phyloP scores from a whole-genome alignment of 2,888 invertebrate genomes.

The Drosophila colorata region DNA sequence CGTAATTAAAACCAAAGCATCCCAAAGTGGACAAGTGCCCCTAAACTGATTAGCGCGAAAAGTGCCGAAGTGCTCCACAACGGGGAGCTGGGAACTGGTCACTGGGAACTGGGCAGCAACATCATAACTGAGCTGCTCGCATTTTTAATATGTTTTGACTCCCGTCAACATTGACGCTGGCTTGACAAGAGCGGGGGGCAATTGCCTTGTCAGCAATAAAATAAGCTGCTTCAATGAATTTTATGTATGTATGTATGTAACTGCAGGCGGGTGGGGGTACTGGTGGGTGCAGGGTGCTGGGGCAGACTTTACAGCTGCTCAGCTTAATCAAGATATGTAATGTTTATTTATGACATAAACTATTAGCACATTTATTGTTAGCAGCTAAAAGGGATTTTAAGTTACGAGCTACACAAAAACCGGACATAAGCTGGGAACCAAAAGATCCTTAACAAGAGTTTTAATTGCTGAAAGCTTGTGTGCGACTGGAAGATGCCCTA shows the following conservation, averaged over 20 bases:
- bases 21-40: slow-evolving; percentile 76
- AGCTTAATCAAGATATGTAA: background rate
- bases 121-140: slow-evolving; percentile 24
- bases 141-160: slow-evolving; percentile 39
- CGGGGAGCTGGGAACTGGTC: too few relatives aligned
- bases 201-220: slow-evolving; percentile 18
- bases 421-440: too few relatives aligned
- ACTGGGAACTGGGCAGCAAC: background rate
- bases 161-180: slow-evolving; percentile 37
- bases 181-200: background rate
- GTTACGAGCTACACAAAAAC: background rate
- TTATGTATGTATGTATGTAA: background rate
- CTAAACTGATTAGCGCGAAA: slow-evolving; percentile 74
- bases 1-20: slow-evolving; percentile 80
- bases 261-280: background rate
- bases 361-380: background rate
- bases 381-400: background rate
- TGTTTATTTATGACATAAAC: background rate
- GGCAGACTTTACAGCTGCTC: background rate
- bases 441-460: background rate
- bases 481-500: background rate
- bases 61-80: slow-evolving; percentile 19
- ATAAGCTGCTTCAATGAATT: slow-evolving; percentile 20
- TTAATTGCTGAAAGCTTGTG: background rate
- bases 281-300: background rate